Evolutionary conservation across 2,888 invertebrate species (phyloP).

Genomic region (Lasioglossum zephyrum): DNA sequence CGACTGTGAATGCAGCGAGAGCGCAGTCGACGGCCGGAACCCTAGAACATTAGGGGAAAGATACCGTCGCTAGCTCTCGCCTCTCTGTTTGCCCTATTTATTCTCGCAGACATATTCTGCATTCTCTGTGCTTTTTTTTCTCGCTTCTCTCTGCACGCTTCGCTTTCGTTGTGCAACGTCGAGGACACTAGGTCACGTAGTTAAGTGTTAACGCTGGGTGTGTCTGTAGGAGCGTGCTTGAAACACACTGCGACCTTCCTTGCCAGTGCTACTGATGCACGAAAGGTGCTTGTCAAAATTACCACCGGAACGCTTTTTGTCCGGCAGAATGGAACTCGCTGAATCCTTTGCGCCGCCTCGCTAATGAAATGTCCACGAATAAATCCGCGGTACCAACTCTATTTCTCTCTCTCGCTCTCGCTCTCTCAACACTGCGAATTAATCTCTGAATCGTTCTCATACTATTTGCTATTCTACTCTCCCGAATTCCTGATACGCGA

Average conservation of each 20-base stretch:
- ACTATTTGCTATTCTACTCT: not conserved
- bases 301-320: conserved; percentile 37
- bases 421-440: not conserved
- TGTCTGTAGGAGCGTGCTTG: conserved; percentile 58
- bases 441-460: not conserved
- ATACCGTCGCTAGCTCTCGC: conserved; percentile 19
- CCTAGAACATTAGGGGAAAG: conserved; percentile 13
- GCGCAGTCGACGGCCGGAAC: not conserved
- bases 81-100: conserved; percentile 51
- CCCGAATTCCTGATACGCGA: not conserved
- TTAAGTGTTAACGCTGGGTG: conserved; percentile 60
- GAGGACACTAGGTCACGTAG: conserved; percentile 64
- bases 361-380: conserved; percentile 39
- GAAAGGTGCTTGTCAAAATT: conserved; percentile 60
- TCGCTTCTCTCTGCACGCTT: conserved; percentile 9
- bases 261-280: conserved; percentile 47
- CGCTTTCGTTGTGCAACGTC: conserved; percentile 53
- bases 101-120: conserved; percentile 25
- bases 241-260: conserved; percentile 54
- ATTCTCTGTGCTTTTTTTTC: not conserved
- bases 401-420: not conserved
- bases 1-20: not conserved
- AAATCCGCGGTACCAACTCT: not conserved
- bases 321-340: conserved; percentile 9
- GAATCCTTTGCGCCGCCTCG: not conserved